Percentiles rank a stretch among this genome's conserved stretches.
phyloP scores from a whole-genome alignment of 2,888 invertebrate species.

The Homarus gammarus region DNA sequence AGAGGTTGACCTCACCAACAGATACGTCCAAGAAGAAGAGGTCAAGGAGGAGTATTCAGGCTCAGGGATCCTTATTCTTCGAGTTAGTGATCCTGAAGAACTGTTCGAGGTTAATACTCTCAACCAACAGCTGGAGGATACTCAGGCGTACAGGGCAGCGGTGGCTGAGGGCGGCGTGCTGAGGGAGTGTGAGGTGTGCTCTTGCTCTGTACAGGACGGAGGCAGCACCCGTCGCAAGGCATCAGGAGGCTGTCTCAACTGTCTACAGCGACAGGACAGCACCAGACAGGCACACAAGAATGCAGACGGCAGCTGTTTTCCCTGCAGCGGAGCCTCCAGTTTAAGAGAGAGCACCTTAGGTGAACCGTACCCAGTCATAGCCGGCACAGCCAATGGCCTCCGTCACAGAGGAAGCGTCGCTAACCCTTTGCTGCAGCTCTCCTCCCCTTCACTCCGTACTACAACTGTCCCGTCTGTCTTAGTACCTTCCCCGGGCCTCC shows the following conservation, averaged over 20 bases:
- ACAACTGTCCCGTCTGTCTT: neutral
- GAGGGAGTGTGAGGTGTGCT: slow-evolving; percentile 46
- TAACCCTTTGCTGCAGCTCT: slow-evolving; percentile 5
- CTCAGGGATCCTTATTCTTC: slow-evolving; percentile 56
- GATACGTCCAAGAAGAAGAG: slow-evolving; percentile 50
- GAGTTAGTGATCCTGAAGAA: slow-evolving; percentile 52
- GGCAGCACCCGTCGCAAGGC: slow-evolving; percentile 18
- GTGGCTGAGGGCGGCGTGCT: neutral
- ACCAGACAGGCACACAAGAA: slow-evolving; percentile 1
- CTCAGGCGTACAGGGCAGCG: slow-evolving; percentile 15
- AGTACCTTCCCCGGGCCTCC: slow-evolving; percentile 18
- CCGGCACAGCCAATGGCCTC: slow-evolving; percentile 37
- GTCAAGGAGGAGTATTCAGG: slow-evolving; percentile 56
- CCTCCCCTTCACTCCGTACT: slow-evolving; percentile 22
- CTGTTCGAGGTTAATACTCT: slow-evolving; percentile 36
- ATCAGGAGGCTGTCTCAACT: slow-evolving; percentile 58
- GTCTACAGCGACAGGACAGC: slow-evolving; percentile 64
- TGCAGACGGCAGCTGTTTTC: slow-evolving; percentile 35
- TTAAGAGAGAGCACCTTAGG: slow-evolving; percentile 30
- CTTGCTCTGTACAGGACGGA: slow-evolving; percentile 26
- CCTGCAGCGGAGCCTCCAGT: slow-evolving; percentile 37
- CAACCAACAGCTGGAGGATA: slow-evolving; percentile 54
- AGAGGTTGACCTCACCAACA: slow-evolving; percentile 30
- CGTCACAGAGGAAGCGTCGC: slow-evolving; percentile 46
- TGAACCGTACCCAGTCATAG: neutral